Evolutionary conservation across 2,888 invertebrate species (phyloP).

Genomic region (Myopa testacea): DNA sequence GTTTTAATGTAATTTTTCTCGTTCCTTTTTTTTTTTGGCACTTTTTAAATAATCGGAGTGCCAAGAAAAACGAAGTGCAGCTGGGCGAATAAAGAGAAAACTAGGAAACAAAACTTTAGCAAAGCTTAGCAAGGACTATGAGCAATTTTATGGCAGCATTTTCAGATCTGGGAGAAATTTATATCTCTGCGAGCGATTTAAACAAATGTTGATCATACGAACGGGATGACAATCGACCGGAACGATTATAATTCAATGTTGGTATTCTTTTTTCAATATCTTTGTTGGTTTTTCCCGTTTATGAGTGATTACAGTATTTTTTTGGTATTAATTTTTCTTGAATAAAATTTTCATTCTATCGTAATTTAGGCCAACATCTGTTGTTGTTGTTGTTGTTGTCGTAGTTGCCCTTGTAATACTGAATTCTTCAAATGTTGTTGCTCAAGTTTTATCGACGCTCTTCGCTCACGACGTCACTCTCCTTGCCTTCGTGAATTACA

Average conservation of each 20-base stretch:
- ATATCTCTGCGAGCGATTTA: not conserved
- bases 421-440: not conserved
- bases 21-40: slow-evolving; percentile 36
- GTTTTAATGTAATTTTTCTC: slow-evolving; percentile 29
- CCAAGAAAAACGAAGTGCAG: too few relatives aligned
- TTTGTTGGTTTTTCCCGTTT: not conserved
- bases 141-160: slow-evolving; percentile 48
- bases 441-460: not conserved
- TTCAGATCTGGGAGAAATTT: slow-evolving; percentile 38
- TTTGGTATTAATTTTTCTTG: not conserved
- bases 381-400: not conserved
- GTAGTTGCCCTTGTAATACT: not conserved
- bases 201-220: slow-evolving; percentile 38
- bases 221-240: not conserved
- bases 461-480: not conserved
- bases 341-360: not conserved
- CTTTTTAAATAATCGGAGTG: slow-evolving; percentile 4
- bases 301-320: slow-evolving; percentile 36
- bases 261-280: not conserved
- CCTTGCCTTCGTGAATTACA: not conserved
- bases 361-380: slow-evolving; percentile 26
- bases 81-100: slow-evolving; percentile 16
- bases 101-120: slow-evolving; percentile 40
- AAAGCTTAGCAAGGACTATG: slow-evolving; percentile 23
- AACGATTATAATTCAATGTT: not conserved